Conservation (phyloP, 2,113 vertebrate species). For the Bungarus multicinctus region DNA sequence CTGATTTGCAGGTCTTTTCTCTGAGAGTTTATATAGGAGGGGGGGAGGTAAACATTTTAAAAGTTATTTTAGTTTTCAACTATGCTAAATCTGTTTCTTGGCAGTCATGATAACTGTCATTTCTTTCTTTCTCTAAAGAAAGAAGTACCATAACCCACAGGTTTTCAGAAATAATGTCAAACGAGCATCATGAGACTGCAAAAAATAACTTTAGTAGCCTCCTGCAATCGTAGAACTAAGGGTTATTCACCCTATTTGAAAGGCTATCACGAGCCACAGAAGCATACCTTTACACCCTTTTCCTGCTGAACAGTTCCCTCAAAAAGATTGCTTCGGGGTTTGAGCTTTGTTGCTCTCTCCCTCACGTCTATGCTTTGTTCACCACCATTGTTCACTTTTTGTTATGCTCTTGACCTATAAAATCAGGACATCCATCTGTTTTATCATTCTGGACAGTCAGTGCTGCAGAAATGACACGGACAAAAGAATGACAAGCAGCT, state of each 20-base stretch:
- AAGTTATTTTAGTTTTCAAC: neutral
- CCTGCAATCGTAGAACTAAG: neutral
- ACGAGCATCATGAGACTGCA: neutral
- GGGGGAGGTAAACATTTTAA: neutral
- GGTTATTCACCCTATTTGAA: neutral
- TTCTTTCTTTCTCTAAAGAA: neutral
- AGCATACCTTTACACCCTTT: neutral
- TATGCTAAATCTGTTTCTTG: neutral
- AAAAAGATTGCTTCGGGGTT: neutral
- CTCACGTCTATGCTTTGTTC: neutral
- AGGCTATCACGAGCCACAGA: neutral
- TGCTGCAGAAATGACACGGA: constrained; percentile 48
- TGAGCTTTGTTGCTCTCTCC: neutral
- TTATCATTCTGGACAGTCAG: constrained; percentile 34
- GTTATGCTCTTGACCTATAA: constrained; percentile 35
- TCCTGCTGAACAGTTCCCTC: neutral
- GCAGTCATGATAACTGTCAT: neutral
- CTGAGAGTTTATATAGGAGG: neutral
- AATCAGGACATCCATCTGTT: constrained; percentile 43
- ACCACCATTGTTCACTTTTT: constrained; percentile 33
- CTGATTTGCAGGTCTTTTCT: neutral
- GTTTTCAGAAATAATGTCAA: neutral
- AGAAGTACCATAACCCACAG: neutral
- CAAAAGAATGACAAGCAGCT: neutral
- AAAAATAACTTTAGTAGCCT: neutral